Conservation (phyloP, 2,113 vertebrate genomes). For the Phyllostomus discolor region DNA sequence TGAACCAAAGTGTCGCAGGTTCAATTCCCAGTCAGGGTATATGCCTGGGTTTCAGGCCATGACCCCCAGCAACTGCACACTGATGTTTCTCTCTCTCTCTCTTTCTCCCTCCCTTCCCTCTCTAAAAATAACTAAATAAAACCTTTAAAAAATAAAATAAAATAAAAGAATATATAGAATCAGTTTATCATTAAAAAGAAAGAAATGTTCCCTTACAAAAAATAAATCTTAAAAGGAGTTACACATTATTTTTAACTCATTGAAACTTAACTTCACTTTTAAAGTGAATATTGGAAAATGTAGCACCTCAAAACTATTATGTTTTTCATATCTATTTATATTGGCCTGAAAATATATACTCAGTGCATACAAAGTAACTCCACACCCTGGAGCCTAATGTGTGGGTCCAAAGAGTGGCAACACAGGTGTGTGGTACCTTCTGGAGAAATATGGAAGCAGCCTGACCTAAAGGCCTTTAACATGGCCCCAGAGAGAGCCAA, state of each 20-base stretch:
- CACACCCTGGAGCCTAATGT: neutral
- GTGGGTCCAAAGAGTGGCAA: neutral
- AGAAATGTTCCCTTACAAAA: neutral
- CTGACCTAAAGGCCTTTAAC: neutral
- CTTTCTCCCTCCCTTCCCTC: too few relatives aligned
- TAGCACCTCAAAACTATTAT: neutral
- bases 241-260: neutral
- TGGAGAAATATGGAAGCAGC: neutral
- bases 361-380: neutral
- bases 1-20: too few relatives aligned
- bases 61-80: too few relatives aligned
- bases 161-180: neutral
- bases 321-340: neutral
- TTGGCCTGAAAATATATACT: neutral
- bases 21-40: too few relatives aligned
- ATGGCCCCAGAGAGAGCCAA: neutral
- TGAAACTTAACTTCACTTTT: neutral
- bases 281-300: conserved; percentile 15
- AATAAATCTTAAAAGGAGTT: neutral
- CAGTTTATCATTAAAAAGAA: neutral
- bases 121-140: too few relatives aligned
- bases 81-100: too few relatives aligned
- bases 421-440: neutral
- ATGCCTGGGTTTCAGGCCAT: too few relatives aligned
- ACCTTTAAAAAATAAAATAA: too few relatives aligned